A percentile compares a stretch with the other conserved stretches of the same genome.
Evolutionary conservation across 2,888 invertebrate species (phyloP).

Genomic region (Synanthedon formicaeformis): DNA sequence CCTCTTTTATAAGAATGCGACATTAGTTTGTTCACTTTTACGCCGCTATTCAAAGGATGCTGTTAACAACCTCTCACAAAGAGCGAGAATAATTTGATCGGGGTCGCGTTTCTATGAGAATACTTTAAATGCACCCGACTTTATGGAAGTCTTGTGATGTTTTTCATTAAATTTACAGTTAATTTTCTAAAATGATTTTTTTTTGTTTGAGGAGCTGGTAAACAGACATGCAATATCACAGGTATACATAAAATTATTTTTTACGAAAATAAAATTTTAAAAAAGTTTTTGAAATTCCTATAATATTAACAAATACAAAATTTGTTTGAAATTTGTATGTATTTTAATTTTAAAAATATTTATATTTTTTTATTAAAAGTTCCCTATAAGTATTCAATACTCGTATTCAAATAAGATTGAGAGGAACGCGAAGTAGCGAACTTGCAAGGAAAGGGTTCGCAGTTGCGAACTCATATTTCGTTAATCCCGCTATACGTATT

Average conservation of each 20-base stretch:
- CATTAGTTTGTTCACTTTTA: conserved; percentile 65
- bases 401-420: conserved; percentile 33
- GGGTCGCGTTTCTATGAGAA: conserved; percentile 66
- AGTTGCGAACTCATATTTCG: conserved; percentile 55
- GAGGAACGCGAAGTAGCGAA: conserved; percentile 21
- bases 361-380: conserved; percentile 13
- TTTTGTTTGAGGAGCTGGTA: too few relatives aligned
- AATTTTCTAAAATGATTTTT: too few relatives aligned
- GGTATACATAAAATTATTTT: too few relatives aligned
- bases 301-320: too few relatives aligned
- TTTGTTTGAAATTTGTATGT: too few relatives aligned
- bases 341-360: conserved; percentile 4
- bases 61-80: conserved; percentile 68
- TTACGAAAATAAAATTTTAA: too few relatives aligned
- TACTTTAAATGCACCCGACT: conserved; percentile 34
- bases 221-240: too few relatives aligned
- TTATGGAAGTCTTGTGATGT: conserved; percentile 8
- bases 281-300: too few relatives aligned
- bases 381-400: too few relatives aligned
- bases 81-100: conserved; percentile 66
- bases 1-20: conserved; percentile 48
- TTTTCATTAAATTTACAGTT: too few relatives aligned
- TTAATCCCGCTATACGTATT: conserved; percentile 66
- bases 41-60: conserved; percentile 61
- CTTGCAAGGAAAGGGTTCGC: conserved; percentile 20